Percentiles rank a stretch among this genome's conserved stretches.
Evolutionary conservation across 2,888 invertebrate species (phyloP).

Genomic region (Glyphotaelius pellucidus): DNA sequence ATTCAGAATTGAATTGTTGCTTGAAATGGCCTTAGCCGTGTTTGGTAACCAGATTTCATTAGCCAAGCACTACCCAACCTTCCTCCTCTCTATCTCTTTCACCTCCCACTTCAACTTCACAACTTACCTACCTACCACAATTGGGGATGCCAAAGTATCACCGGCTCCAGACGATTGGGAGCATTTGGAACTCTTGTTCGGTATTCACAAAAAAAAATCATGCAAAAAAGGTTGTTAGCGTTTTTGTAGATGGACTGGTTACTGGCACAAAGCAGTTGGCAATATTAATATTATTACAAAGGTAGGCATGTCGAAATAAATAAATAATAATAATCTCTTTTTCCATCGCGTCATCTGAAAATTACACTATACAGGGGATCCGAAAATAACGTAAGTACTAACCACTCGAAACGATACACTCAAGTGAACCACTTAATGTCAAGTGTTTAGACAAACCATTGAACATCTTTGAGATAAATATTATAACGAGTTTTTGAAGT

Average conservation of each 20-base stretch:
- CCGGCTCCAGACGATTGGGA: too few relatives aligned
- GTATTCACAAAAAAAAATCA: not conserved
- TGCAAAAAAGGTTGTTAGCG: not conserved
- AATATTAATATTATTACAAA: not conserved
- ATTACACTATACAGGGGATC: not conserved
- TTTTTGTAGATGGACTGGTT: not conserved
- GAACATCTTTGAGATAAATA: not conserved
- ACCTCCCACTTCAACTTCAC: too few relatives aligned
- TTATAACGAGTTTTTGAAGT: not conserved
- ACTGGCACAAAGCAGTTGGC: not conserved
- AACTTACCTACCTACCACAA: too few relatives aligned
- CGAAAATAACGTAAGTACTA: not conserved
- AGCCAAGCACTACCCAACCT: too few relatives aligned
- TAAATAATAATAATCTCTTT: slow-evolving; percentile 22
- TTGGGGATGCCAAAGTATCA: too few relatives aligned
- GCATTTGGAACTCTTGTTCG: too few relatives aligned
- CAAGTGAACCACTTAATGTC: not conserved
- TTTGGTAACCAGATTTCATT: too few relatives aligned
- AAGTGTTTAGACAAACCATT: not conserved
- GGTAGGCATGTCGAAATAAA: slow-evolving; percentile 7
- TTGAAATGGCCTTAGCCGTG: too few relatives aligned
- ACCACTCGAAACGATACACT: not conserved
- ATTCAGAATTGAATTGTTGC: too few relatives aligned
- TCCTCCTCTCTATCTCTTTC: too few relatives aligned
- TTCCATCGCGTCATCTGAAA: not conserved